These are phyloP conservation scores for Tragelaphus strepsiceros DNA, from an alignment of 2,113 vertebrate genomes.

Conservation along the genomic window DNA sequence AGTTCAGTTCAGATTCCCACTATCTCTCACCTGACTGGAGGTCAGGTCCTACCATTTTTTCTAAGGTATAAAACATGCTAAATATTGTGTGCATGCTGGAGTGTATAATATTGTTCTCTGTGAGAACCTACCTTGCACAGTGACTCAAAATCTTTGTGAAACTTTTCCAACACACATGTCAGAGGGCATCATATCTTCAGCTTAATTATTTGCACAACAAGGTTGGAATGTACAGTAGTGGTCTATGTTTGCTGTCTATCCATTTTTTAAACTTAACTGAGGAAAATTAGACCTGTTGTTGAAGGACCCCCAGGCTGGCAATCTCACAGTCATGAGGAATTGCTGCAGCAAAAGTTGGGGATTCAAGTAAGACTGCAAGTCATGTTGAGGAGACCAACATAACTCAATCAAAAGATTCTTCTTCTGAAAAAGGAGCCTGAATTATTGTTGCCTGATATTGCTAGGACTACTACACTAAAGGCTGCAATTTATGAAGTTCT, in stretches of 20 bases:
- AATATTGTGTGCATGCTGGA: neutral
- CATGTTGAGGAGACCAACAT: neutral
- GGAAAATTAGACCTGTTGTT: neutral
- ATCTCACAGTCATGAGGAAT: neutral
- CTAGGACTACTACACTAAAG: neutral
- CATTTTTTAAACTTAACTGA: neutral
- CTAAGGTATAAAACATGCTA: neutral
- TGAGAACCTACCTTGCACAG: neutral
- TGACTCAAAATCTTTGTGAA: neutral
- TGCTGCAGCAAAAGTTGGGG: neutral
- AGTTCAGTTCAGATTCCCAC: neutral
- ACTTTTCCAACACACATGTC: neutral
- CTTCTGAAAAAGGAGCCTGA: neutral
- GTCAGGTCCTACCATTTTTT: neutral
- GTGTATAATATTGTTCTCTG: neutral
- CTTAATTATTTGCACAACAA: neutral
- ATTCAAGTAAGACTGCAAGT: neutral
- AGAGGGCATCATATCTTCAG: neutral
- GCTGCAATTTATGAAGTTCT: neutral
- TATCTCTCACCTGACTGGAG: neutral
- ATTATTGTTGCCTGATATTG: neutral
- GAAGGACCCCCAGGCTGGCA: neutral
- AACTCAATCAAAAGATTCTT: neutral
- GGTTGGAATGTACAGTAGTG: neutral
- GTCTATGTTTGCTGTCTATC: neutral